A percentile compares a stretch with the other conserved stretches of the same genome.
Evolutionary conservation across 2,888 invertebrate species (phyloP).

Genomic region (Galerucella nymphaeae): DNA sequence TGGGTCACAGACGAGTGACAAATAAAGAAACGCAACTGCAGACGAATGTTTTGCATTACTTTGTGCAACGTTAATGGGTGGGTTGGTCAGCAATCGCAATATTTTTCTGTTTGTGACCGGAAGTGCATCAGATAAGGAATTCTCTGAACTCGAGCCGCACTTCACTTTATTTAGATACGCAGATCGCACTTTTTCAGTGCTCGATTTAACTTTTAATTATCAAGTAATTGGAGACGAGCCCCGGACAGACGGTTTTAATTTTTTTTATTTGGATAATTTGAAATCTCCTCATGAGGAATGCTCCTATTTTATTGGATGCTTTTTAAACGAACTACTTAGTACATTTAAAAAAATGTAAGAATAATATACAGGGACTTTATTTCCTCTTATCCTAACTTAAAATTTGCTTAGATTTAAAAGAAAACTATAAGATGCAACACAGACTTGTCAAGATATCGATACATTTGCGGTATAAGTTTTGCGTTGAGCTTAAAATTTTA

Average conservation of each 20-base stretch:
- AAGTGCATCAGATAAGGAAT: constrained; percentile 35
- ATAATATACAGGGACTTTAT: too few species aligned
- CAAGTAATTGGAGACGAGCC: constrained; percentile 35
- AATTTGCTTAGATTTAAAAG: constrained; percentile 6
- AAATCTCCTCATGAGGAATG: background rate
- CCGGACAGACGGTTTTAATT: constrained; percentile 19
- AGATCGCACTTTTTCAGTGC: constrained; percentile 27
- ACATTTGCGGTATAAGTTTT: constrained; percentile 36
- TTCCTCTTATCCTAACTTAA: background rate
- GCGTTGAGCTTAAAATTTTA: constrained; percentile 42
- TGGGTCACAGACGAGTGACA: constrained; percentile 23
- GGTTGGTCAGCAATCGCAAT: constrained; percentile 34
- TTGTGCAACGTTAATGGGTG: constrained; percentile 27
- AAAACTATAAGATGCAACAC: constrained; percentile 23
- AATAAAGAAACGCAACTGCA: constrained; percentile 21
- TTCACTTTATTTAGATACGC: constrained; percentile 31
- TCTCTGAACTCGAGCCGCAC: constrained; percentile 30
- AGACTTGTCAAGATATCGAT: constrained; percentile 24
- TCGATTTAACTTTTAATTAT: constrained; percentile 37
- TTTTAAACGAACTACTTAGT: too few species aligned
- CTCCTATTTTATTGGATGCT: background rate
- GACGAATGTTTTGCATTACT: constrained; percentile 34
- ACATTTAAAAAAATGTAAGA: background rate
- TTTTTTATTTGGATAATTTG: constrained; percentile 1
- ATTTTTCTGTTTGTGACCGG: constrained; percentile 31